phyloP scores from a whole-genome alignment of 2,888 invertebrate genomes.

The Diarsia brunnea region DNA sequence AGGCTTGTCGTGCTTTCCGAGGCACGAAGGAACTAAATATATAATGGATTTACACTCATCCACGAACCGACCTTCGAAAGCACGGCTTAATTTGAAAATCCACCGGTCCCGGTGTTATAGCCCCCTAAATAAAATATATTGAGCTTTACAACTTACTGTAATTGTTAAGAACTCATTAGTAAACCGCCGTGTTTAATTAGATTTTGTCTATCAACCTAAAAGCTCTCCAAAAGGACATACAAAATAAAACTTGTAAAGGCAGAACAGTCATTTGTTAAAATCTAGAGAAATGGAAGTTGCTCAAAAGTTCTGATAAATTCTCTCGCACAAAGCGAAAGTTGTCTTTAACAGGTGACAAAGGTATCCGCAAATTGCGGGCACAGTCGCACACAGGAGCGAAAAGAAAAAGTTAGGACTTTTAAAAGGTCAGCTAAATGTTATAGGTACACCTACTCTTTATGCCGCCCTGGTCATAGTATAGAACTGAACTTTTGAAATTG shows the following conservation, averaged over 20 bases:
- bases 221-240: not conserved
- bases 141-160: too few relatives aligned
- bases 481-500: not conserved
- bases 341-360: constrained; percentile 44
- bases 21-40: not conserved
- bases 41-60: not conserved
- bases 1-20: not conserved
- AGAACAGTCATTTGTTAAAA: constrained; percentile 35
- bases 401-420: constrained; percentile 33
- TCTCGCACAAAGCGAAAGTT: constrained; percentile 38
- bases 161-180: not conserved
- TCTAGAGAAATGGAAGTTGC: constrained; percentile 20
- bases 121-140: not conserved
- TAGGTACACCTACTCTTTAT: constrained; percentile 14
- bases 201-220: not conserved
- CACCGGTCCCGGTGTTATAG: not conserved
- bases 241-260: constrained; percentile 16
- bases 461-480: not conserved
- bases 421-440: constrained; percentile 38
- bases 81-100: not conserved
- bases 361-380: constrained; percentile 17
- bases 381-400: constrained; percentile 23
- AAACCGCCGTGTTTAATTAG: not conserved
- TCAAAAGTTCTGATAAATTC: constrained; percentile 42
- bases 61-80: not conserved